Base-by-base conservation (phyloP, 1,140 invertebrate genomes). In the Oreohelix idahoensis region DNA sequence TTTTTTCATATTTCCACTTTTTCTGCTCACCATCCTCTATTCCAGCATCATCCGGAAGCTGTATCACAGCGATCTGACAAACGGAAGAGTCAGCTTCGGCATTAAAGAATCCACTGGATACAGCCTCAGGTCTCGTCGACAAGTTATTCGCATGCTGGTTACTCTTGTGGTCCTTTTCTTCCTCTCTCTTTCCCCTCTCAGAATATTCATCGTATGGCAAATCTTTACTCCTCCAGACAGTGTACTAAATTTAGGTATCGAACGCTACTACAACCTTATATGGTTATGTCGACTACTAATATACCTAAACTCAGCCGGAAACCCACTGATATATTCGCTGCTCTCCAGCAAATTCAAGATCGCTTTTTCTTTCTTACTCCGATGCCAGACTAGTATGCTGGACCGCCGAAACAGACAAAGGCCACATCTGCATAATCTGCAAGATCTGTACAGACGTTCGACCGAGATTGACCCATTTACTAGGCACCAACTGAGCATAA, bases 81-180 rank as follows among this genome's bases (percentile, higher is more conserved):
- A 45, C 49, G 29, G 36, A 17, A 45, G 36, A 8, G 23, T 58
- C 53, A 77, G 42, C 17, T 58, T 20, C 13, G 71, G 36, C 10
- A 49, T 39, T 39, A 36, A 11, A 11, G 26, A 76, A 29, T 35
- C 45, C 58, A 35, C 49, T 2, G 81, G 53, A 8, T 49, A 58
- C 32, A 70, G 70, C n/a, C 53, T 51, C 38, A 39, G 73, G 15
- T 70, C 53, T 15, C 66, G 85, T 35, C 85, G 83, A 51, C 94
- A 95, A 89, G 94, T 95, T 32, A 96, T 98, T 17, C 89, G 96
- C 35, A 98, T 98, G 96, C 92, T 98, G 13, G 96, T 95, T 5
- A 96, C 96, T 4, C 97, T 98, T 0, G 97, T 98, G 0, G 89
- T 96, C 29, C 96, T 96, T 23, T 98, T 98, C 92, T 98, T 98